Evolutionary conservation across 2,888 invertebrate genomes (phyloP).

Genomic region (Augochlorella aurata): DNA sequence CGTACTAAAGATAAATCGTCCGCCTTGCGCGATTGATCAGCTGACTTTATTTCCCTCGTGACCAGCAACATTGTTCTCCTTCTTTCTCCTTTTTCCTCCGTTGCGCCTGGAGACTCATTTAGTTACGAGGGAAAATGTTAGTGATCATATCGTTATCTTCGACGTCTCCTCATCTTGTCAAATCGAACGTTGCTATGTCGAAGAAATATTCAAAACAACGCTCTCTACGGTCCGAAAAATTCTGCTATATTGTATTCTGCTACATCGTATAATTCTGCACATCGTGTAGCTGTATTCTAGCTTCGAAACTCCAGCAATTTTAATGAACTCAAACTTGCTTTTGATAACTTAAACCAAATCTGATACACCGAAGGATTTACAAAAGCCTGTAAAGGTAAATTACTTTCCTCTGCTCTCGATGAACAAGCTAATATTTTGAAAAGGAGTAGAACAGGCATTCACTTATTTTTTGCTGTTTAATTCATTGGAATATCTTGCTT

Average conservation of each 20-base stretch:
- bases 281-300: background rate
- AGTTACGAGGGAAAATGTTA: constrained; percentile 17
- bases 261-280: background rate
- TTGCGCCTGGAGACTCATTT: constrained; percentile 20
- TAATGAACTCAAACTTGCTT: background rate
- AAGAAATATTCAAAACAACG: background rate
- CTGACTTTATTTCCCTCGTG: constrained; percentile 47
- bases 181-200: background rate
- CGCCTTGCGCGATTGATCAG: constrained; percentile 48
- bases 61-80: constrained; percentile 33
- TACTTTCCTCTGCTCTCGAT: too few species aligned
- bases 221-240: background rate
- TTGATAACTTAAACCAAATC: background rate
- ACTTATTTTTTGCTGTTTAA: background rate
- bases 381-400: too few species aligned
- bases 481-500: too few species aligned
- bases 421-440: too few species aligned
- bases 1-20: constrained; percentile 54
- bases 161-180: background rate
- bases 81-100: background rate
- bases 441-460: too few species aligned
- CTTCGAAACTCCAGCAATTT: background rate
- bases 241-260: background rate
- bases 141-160: constrained; percentile 5
- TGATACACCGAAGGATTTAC: too few species aligned